Base-by-base conservation (phyloP, 35 echinoderm and acorn worm genomes). In the Ptychodera flava region DNA sequence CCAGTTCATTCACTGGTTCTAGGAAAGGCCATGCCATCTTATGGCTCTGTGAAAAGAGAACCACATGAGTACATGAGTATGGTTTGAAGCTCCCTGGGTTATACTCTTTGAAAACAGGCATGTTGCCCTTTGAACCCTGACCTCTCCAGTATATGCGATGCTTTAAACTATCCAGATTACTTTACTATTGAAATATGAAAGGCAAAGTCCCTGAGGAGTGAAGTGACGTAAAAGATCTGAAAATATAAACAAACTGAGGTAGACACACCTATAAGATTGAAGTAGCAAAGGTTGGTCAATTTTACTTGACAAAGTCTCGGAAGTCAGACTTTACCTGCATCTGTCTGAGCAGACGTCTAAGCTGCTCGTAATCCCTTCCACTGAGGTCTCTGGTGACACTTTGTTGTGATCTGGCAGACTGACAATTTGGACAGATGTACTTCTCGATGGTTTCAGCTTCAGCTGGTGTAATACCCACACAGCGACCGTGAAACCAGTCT, bases 21-120 rank as follows among this genome's bases (percentile, higher is more conserved):
- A 94, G 32, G 89, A 99, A 99, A 76, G 96, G 96, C 96, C 96
- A 99, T 34, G 87, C 96, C 96, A 99, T 99, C 91, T 99, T 99
- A 53, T 99, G 93, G 88, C 92, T 99, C 92, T 99, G 93, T 16
- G 76, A 80, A 87, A 1, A 80, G 10, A 79, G 1, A 80, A 80
- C 29, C 45, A 64, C 6, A 64, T 6, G 6, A 12, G 45, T 64
- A 64, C 22, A 64, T 64, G 45, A 64, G 22, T 6, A 22, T 64
- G n/a, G n/a, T n/a, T n/a, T n/a, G n/a, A n/a, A n/a, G n/a, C n/a
- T n/a, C n/a, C n/a, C n/a, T n/a, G n/a, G n/a, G n/a, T n/a, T n/a
- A n/a, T n/a, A n/a, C n/a, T n/a, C n/a, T n/a, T n/a, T n/a, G n/a
- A n/a, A n/a, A n/a, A n/a, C n/a, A n/a, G n/a, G n/a, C n/a, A n/a